Percentiles rank a stretch among this genome's conserved stretches.
phyloP scores from a whole-genome alignment of 2,797 vertebrate species.

The Cichlasoma orientale region DNA sequence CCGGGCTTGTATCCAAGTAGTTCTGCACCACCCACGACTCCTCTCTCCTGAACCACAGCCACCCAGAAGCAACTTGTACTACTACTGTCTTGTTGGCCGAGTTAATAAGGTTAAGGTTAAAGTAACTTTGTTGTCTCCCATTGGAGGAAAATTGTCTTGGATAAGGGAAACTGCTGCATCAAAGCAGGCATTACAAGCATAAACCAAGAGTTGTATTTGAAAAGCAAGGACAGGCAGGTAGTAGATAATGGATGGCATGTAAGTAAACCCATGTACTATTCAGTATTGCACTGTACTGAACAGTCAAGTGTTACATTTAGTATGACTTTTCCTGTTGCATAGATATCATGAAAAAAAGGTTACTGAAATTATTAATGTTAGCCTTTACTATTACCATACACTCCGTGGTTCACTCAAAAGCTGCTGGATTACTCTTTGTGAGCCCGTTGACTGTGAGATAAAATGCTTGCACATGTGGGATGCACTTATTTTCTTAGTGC shows the following conservation, averaged over 20 bases:
- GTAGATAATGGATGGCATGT: background rate
- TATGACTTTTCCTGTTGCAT: background rate
- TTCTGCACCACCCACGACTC: background rate
- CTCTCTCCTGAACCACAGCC: background rate
- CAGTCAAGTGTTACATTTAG: background rate
- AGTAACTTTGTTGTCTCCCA: background rate
- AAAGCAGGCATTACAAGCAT: background rate
- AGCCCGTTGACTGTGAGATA: conserved; percentile 8
- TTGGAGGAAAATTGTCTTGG: background rate
- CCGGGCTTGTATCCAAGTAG: background rate
- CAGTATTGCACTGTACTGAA: background rate
- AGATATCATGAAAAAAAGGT: background rate
- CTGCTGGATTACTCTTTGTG: background rate
- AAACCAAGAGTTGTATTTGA: background rate
- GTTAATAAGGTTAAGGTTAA: background rate
- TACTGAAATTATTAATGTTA: background rate
- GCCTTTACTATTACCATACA: background rate
- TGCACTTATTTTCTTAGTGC: conserved; percentile 3
- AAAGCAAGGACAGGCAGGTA: background rate
- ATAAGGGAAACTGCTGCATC: background rate
- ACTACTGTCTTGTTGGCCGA: background rate
- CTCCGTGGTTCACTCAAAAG: background rate
- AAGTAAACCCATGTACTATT: background rate
- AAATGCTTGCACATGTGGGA: conserved; percentile 13
- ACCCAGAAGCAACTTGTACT: background rate